phyloP scores from a whole-genome alignment of 2,113 vertebrate species.

The Scomber scombrus region DNA sequence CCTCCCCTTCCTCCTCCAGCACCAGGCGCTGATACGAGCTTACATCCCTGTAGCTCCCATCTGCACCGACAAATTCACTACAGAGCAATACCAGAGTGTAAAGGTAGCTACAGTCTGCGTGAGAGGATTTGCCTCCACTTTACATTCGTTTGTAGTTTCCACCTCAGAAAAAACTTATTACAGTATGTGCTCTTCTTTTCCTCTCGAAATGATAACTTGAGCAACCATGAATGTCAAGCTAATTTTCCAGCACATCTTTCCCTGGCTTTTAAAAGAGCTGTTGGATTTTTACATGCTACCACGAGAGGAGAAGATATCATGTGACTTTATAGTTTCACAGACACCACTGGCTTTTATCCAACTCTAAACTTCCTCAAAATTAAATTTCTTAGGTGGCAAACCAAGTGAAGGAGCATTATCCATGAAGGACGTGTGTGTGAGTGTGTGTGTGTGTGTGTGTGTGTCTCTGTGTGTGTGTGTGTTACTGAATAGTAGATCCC shows the following conservation, averaged over 20 bases:
- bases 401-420: constrained; percentile 19
- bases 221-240: constrained; percentile 46
- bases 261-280: constrained; percentile 15
- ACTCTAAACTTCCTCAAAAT: not conserved
- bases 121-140: not conserved
- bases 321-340: constrained; percentile 30
- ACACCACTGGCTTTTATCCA: constrained; percentile 21
- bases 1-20: constrained; percentile 91
- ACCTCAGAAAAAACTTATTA: not conserved
- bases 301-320: constrained; percentile 16
- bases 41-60: constrained; percentile 96
- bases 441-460: too few species aligned
- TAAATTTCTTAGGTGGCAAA: constrained; percentile 1
- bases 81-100: constrained; percentile 86
- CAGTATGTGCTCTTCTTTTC: constrained; percentile 8
- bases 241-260: constrained; percentile 13
- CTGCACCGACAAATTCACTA: constrained; percentile 92
- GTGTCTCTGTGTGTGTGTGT: not conserved
- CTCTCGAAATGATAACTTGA: constrained; percentile 25
- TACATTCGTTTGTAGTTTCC: constrained; percentile 4
- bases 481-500: not conserved
- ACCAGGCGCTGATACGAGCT: constrained; percentile 86
- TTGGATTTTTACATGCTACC: not conserved
- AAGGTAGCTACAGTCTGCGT: constrained; percentile 82
- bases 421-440: constrained; percentile 20